phyloP scores from a whole-genome alignment of 64 coral and sea anemone species.

The Anthopleura sola region DNA sequence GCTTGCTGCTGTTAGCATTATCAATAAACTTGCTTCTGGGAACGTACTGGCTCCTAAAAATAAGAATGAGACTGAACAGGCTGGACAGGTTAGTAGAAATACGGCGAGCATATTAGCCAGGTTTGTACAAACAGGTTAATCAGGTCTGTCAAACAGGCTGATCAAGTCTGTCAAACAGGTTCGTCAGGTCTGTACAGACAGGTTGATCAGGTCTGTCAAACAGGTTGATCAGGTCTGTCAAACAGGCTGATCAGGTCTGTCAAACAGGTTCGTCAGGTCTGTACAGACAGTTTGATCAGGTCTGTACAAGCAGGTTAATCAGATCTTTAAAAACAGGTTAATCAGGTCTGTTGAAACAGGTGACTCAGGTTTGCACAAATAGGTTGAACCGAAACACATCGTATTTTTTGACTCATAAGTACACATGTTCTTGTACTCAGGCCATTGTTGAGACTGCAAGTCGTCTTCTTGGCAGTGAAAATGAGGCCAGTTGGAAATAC shows the following conservation, averaged over 20 bases:
- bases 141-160: background rate
- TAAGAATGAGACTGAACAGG: background rate
- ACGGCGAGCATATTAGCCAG: background rate
- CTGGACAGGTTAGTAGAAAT: conserved; percentile 43
- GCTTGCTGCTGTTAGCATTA: conserved; percentile 15
- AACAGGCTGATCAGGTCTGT: background rate
- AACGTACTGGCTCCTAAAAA: conserved; percentile 18
- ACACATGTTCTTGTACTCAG: background rate
- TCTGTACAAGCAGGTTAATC: background rate
- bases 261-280: conserved; percentile 26
- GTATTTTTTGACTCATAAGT: background rate
- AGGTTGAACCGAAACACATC: background rate
- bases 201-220: background rate
- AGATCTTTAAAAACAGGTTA: background rate
- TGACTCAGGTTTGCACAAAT: background rate
- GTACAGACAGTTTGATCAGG: background rate
- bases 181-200: conserved; percentile 12
- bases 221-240: background rate
- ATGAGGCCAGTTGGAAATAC: conserved; percentile 24
- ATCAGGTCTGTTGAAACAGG: background rate
- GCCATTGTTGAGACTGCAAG: conserved; percentile 44
- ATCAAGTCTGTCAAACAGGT: background rate
- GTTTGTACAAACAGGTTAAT: background rate
- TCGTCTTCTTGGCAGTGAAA: conserved; percentile 26
- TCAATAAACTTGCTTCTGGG: conserved; percentile 17